A percentile compares a stretch with the other conserved stretches of the same genome.
Evolutionary conservation across 2,113 vertebrate genomes (phyloP).

Genomic region (Prunella fulvescens): DNA sequence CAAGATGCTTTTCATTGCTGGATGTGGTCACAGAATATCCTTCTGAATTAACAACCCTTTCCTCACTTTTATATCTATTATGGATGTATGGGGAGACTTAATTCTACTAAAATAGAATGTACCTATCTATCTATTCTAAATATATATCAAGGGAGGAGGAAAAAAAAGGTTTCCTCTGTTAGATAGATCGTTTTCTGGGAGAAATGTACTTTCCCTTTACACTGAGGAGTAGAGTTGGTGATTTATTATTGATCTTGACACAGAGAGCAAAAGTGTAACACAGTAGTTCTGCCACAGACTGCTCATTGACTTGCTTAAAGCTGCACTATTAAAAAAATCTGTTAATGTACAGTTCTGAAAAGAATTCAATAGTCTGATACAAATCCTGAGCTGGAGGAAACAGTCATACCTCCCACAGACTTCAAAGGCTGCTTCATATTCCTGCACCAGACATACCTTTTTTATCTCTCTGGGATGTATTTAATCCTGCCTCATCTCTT

Average conservation of each 20-base stretch:
- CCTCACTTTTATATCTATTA: background rate
- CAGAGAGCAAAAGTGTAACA: background rate
- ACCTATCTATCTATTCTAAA: background rate
- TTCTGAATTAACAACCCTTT: background rate
- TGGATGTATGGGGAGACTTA: background rate
- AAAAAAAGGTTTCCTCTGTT: background rate
- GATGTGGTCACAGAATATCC: background rate
- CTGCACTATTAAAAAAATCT: background rate
- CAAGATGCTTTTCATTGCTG: background rate
- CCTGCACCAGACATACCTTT: background rate
- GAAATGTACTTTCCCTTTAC: background rate
- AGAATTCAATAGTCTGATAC: background rate
- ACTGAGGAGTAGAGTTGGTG: background rate
- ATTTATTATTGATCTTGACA: constrained; percentile 20
- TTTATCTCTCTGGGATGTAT: constrained; percentile 2
- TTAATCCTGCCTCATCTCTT: constrained; percentile 14
- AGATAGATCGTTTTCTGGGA: background rate
- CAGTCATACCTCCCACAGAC: constrained; percentile 23
- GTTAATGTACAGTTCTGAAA: background rate
- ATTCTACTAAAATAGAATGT: background rate
- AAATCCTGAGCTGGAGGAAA: constrained; percentile 27
- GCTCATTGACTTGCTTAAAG: background rate
- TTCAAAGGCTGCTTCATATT: background rate
- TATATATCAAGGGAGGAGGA: background rate
- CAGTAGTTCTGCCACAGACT: background rate